Evolutionary conservation across 2,113 vertebrate species (phyloP).

Genomic region (Potamarius usumacintae): DNA sequence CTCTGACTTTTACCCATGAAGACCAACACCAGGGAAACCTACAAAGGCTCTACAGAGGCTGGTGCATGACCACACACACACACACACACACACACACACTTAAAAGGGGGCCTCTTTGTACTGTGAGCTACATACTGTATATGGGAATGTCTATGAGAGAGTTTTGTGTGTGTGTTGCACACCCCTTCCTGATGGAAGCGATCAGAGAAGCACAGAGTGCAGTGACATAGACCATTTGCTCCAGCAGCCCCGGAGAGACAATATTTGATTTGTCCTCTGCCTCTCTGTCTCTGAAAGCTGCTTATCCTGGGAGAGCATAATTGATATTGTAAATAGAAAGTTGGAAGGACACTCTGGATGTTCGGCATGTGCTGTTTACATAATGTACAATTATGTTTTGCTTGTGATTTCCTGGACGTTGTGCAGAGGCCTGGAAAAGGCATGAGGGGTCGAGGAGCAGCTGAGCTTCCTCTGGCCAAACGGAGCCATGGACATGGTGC

Average conservation of each 20-base stretch:
- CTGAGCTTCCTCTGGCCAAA: constrained; percentile 45
- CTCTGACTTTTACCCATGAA: constrained; percentile 1
- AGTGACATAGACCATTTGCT: constrained; percentile 64
- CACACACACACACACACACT: not conserved
- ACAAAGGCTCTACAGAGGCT: not conserved
- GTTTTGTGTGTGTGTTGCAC: not conserved
- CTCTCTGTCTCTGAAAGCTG: constrained; percentile 52
- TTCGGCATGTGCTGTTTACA: constrained; percentile 73
- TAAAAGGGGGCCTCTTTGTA: constrained; percentile 16
- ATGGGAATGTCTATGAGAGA: constrained; percentile 14
- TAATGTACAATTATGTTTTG: constrained; percentile 72
- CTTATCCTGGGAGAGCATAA: constrained; percentile 67
- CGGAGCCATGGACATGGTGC: constrained; percentile 34
- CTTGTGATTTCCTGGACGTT: constrained; percentile 73
- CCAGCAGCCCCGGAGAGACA: constrained; percentile 49
- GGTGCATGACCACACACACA: not conserved
- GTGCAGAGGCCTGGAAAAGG: constrained; percentile 66
- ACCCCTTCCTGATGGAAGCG: constrained; percentile 36
- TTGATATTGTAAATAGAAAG: constrained; percentile 72
- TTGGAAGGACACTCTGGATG: constrained; percentile 67
- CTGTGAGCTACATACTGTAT: constrained; percentile 28
- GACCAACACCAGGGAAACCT: constrained; percentile 16
- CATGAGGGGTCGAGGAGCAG: constrained; percentile 60
- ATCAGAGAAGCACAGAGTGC: constrained; percentile 51
- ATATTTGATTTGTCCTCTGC: constrained; percentile 47